These are phyloP conservation scores for Falco peregrinus DNA, from an alignment of 2,797 vertebrate species.

Conservation along the genomic window DNA sequence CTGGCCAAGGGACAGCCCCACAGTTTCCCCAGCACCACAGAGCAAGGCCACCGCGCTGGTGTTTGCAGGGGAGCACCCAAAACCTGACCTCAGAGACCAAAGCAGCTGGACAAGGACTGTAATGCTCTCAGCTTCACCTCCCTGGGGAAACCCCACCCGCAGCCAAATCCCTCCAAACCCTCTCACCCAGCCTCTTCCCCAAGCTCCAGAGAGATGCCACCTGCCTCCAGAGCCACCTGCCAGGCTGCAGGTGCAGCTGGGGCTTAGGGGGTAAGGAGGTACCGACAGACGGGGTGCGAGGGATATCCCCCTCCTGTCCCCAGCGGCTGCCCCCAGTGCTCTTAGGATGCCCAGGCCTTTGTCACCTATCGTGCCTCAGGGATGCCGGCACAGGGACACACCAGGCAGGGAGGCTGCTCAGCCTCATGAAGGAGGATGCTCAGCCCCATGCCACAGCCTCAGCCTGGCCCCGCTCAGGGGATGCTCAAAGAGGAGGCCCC, in stretches of 20 bases:
- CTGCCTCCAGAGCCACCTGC: background rate
- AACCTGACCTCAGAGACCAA: accelerated
- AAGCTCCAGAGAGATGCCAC: accelerated
- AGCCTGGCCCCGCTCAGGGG: accelerated
- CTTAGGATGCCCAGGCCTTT: background rate
- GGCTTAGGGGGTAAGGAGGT: accelerated
- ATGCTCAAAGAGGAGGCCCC: background rate
- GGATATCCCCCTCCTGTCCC: background rate
- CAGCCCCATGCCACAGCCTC: background rate
- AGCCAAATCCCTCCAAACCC: background rate
- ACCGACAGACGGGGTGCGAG: no score
- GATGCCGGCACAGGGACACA: background rate
- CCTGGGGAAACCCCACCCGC: background rate
- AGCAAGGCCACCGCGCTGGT: background rate
- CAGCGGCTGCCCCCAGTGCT: background rate
- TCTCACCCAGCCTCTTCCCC: background rate
- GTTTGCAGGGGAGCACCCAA: background rate
- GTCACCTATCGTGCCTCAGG: accelerated
- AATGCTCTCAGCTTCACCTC: background rate
- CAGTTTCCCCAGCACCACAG: accelerated
- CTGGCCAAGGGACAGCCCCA: background rate
- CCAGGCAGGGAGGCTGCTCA: accelerated
- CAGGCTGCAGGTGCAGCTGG: background rate
- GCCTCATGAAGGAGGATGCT: background rate
- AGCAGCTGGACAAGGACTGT: background rate